phyloP scores from a whole-genome alignment of 37 sponge, comb jelly and placozoan species.

The Agelas oroides region DNA sequence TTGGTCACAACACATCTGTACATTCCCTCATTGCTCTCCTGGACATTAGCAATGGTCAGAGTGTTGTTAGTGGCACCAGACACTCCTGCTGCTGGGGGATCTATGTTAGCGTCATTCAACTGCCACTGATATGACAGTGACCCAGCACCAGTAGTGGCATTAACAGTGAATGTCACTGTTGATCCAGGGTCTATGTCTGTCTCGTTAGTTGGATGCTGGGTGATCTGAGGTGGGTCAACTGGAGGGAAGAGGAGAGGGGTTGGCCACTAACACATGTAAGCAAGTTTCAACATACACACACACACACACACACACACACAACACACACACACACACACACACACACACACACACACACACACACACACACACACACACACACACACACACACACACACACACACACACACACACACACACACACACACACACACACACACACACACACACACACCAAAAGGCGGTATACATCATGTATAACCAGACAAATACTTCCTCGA shows the following conservation, averaged over 20 bases:
- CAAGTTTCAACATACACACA: too few relatives aligned
- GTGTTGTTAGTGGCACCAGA: background rate
- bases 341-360: too few relatives aligned
- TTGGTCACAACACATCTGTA: constrained; percentile 1
- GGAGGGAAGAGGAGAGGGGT: background rate
- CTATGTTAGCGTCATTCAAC: background rate
- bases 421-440: too few relatives aligned
- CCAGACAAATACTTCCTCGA: too few relatives aligned
- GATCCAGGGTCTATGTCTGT: background rate
- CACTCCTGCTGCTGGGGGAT: background rate
- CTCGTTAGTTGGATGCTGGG: background rate
- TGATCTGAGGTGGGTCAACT: constrained; percentile 11
- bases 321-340: too few relatives aligned
- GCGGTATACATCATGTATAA: too few relatives aligned
- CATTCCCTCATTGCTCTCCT: background rate
- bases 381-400: too few relatives aligned
- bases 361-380: too few relatives aligned
- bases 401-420: too few relatives aligned
- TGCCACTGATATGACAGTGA: constrained; percentile 38
- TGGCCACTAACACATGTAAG: too few relatives aligned
- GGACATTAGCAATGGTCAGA: constrained; percentile 17
- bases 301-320: too few relatives aligned
- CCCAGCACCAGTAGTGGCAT: background rate
- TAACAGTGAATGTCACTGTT: background rate
- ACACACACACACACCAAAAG: too few relatives aligned